phyloP scores from a whole-genome alignment of 1,140 invertebrate species.

The Ganaspis sp. region DNA sequence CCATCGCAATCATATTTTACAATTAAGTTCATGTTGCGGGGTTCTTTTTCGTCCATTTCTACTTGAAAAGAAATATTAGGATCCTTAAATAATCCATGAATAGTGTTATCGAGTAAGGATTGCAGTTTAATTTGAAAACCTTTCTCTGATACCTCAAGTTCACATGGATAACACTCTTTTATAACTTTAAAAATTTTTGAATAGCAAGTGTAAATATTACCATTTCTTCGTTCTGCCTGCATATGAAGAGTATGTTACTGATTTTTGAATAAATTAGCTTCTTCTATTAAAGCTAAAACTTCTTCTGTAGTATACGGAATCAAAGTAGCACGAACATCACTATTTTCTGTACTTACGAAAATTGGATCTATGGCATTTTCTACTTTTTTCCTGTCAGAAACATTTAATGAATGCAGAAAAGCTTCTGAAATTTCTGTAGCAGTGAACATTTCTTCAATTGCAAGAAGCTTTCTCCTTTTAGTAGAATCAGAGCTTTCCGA shows the following conservation, averaged over 20 bases:
- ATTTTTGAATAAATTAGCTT: slow-evolving; percentile 34
- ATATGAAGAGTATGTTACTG: slow-evolving; percentile 33
- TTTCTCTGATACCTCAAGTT: slow-evolving; percentile 33
- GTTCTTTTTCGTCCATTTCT: background rate
- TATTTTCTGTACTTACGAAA: background rate
- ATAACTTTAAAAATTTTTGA: slow-evolving; percentile 15
- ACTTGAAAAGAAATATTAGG: background rate
- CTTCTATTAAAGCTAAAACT: slow-evolving; percentile 33
- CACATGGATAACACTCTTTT: slow-evolving; percentile 27
- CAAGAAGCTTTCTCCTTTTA: background rate
- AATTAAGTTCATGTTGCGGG: too few species aligned
- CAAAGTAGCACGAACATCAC: background rate
- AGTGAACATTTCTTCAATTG: background rate
- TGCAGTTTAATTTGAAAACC: slow-evolving; percentile 27
- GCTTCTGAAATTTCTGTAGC: background rate
- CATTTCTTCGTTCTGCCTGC: slow-evolving; percentile 26
- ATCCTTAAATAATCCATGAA: slow-evolving; percentile 7
- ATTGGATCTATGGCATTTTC: background rate
- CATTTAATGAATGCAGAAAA: background rate
- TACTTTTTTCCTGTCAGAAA: background rate
- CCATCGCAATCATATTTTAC: too few species aligned
- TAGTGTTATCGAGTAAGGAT: slow-evolving; percentile 31
- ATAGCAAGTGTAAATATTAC: slow-evolving; percentile 35
- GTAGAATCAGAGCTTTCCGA: background rate
- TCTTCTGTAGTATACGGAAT: slow-evolving; percentile 32